Conservation (phyloP, 2,797 vertebrate genomes). For the Ibycter americanus region DNA sequence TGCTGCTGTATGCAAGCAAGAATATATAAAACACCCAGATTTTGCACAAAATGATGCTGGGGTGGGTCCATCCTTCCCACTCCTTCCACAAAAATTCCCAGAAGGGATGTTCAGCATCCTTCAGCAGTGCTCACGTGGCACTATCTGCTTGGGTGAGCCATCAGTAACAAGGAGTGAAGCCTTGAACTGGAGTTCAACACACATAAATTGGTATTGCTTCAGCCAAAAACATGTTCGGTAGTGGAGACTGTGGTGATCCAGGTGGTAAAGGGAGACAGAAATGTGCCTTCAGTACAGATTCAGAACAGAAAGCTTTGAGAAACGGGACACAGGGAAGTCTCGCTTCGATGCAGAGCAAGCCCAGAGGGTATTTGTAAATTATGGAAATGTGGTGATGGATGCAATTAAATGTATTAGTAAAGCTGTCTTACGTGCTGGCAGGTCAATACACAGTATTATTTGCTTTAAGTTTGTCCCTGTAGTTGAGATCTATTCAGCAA, state of each 20-base stretch:
- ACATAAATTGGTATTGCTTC: neutral
- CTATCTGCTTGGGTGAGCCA: neutral
- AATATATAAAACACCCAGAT: neutral
- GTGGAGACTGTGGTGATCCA: neutral
- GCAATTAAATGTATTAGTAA: neutral
- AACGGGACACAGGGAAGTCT: neutral
- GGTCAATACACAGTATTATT: neutral
- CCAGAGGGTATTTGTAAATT: neutral
- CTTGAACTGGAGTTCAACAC: neutral
- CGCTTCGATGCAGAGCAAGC: neutral
- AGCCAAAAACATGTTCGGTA: neutral
- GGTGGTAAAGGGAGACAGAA: neutral
- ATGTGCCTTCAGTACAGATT: neutral
- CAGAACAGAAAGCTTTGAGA: neutral
- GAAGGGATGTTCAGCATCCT: neutral
- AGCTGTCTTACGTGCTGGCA: neutral
- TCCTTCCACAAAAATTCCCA: neutral
- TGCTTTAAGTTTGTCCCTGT: neutral
- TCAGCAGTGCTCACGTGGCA: neutral
- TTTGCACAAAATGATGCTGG: neutral
- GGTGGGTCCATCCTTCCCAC: neutral
- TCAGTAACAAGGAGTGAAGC: neutral
- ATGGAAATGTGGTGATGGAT: neutral
- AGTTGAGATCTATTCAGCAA: neutral
- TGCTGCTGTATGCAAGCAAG: neutral